Conservation (phyloP, 64 coral and sea anemone species). For the Montipora capricornis region DNA sequence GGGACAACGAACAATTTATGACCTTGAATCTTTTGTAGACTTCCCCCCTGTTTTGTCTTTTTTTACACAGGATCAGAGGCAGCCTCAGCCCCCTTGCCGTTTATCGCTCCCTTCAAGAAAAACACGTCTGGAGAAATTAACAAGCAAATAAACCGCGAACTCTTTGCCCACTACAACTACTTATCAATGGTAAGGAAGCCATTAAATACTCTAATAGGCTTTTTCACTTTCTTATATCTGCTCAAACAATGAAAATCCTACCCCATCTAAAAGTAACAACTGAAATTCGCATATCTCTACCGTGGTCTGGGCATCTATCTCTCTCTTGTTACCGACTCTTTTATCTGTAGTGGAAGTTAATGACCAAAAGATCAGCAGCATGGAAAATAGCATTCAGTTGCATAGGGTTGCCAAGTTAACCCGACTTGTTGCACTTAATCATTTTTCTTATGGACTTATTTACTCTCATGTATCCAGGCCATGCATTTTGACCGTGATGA, state of each 20-base stretch:
- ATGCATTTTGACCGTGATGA: slow-evolving; percentile 90
- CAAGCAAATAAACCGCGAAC: slow-evolving; percentile 72
- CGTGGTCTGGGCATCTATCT: too few species aligned
- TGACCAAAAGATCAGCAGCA: too few species aligned
- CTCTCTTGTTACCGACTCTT: too few species aligned
- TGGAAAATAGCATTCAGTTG: too few species aligned
- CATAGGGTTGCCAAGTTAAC: too few species aligned
- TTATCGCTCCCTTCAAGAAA: background rate
- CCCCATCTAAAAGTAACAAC: too few species aligned
- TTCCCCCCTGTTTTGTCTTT: background rate
- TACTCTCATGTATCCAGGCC: slow-evolving; percentile 41
- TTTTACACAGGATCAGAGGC: background rate
- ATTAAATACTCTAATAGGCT: too few species aligned
- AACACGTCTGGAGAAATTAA: slow-evolving; percentile 14
- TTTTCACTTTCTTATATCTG: background rate
- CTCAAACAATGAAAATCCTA: too few species aligned
- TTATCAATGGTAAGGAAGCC: slow-evolving; percentile 69
- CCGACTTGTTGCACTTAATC: too few species aligned
- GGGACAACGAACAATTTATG: background rate
- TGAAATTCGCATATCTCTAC: too few species aligned
- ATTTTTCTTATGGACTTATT: background rate
- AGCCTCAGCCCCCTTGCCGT: background rate
- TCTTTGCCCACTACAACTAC: slow-evolving; percentile 80
- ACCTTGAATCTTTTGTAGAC: too few species aligned
- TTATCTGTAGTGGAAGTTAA: too few species aligned